Conservation (phyloP, 2,113 vertebrate species). For the Tachycineta bicolor region DNA sequence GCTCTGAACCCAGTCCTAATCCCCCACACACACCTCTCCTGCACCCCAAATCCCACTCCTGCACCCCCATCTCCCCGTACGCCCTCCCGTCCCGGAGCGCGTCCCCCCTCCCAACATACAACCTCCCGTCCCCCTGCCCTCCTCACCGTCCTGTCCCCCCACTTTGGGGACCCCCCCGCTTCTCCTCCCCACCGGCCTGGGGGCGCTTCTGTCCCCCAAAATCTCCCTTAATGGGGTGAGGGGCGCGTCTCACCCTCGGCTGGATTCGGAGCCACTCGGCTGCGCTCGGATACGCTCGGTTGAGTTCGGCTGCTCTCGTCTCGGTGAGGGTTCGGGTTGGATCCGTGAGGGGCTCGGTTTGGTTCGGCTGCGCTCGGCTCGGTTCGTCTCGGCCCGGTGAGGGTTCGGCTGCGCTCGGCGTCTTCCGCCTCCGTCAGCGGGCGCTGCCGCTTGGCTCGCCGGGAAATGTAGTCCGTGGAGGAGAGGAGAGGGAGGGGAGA, state of each 20-base stretch:
- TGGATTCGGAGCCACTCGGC: not conserved
- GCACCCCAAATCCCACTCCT: not conserved
- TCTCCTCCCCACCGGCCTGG: not conserved
- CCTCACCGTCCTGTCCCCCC: not conserved
- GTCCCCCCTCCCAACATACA: not conserved
- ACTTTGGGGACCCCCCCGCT: not conserved
- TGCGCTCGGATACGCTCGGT: not conserved
- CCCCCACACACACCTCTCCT: not conserved
- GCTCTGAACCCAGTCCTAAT: not conserved
- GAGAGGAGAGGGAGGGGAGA: rapidly evolving
- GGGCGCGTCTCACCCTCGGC: not conserved
- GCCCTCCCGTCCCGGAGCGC: not conserved
- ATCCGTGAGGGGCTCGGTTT: too few species aligned
- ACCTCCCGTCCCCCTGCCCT: not conserved
- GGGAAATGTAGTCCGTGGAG: not conserved
- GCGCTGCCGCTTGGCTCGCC: not conserved
- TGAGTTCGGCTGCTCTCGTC: not conserved
- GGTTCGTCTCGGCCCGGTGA: not conserved
- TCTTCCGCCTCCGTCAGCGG: not conserved
- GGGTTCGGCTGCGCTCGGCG: rapidly evolving
- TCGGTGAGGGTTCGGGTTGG: too few species aligned
- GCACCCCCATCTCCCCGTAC: not conserved
- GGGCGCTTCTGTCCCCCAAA: not conserved
- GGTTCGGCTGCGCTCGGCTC: not conserved
- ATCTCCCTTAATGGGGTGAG: not conserved